phyloP scores from a whole-genome alignment of 2,888 invertebrate species.

The Incurvaria masculella region DNA sequence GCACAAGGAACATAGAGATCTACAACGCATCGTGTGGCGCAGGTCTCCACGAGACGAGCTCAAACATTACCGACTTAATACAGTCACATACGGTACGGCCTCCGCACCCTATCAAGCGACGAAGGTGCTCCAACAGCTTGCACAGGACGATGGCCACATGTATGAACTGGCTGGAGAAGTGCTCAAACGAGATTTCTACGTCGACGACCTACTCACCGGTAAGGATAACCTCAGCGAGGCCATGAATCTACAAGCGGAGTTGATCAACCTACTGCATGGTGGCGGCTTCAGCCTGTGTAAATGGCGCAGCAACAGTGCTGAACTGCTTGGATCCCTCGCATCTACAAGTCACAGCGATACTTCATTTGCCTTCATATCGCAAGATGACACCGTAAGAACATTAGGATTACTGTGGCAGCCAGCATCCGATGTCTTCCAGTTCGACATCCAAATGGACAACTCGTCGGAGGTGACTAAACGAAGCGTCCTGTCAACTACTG shows the following conservation, averaged over 20 bases:
- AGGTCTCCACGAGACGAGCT: neutral
- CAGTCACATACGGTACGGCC: neutral
- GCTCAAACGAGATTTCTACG: neutral
- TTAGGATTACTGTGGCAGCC: neutral
- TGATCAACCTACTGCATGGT: neutral
- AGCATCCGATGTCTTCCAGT: neutral
- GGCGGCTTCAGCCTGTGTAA: neutral
- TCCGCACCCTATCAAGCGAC: neutral
- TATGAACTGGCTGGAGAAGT: neutral
- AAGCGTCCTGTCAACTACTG: conserved; percentile 14
- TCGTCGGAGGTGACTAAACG: conserved; percentile 20
- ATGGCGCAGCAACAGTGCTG: neutral
- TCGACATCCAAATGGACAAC: neutral
- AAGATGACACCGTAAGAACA: neutral
- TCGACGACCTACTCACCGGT: conserved; percentile 3
- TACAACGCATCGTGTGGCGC: neutral
- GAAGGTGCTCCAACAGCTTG: neutral
- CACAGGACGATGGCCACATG: neutral
- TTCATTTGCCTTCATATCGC: neutral
- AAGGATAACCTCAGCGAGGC: neutral
- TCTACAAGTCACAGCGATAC: neutral
- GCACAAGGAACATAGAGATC: neutral
- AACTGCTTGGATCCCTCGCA: neutral
- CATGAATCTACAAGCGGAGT: neutral
- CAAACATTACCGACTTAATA: neutral